Base-by-base conservation (phyloP, 37 sponge, comb jelly and placozoan genomes). In the Ephydatia muelleri region DNA sequence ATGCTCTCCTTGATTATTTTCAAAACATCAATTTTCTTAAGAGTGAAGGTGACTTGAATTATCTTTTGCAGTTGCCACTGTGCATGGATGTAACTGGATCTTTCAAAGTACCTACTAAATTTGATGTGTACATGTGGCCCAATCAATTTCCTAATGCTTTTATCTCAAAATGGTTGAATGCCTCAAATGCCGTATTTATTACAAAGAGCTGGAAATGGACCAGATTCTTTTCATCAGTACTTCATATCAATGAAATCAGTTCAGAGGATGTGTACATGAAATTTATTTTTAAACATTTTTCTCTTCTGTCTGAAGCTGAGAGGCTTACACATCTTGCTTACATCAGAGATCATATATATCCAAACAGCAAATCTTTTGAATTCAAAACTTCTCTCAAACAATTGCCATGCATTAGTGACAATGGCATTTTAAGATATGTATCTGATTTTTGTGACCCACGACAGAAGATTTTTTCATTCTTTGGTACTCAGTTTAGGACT, bases 271-370 rank as follows among this genome's bases (percentile, higher is more conserved):
- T 85, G 19, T 90, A 85, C 77, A 1, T 81, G 11, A 30, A 80
- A 2, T 85, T 68, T 26, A 85, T 90, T 25, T 90, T 90, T 70
- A 57, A 70, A 19, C 12, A 57, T 23, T 90, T 90, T 75, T 2
- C 28, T 30, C 36, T 64, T 25, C n/a, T 90, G 77, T 32, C 0
- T 49, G 67, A 85, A 85, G 34, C 26, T 28, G 80, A 90, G 1
- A 28, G 86, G 29, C 76, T 57, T 57, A 6, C 33, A 4, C 90
- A 90, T 34, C 48, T 90, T 27, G 67, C 48, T 40, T 66, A 85
- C 67, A 90, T 90, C 31, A 73, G 77, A 75, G 80, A 90, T 82
- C 0, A 67, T 23, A 21, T 89, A 0, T 84, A 38, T 36, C 33
- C 34, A 39, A 38, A 36, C 5, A 22, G 33, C 27, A 4, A 25